These are phyloP conservation scores for Amphipyra tragopoginis DNA, from an alignment of 2,888 invertebrate genomes.

Conservation along the genomic window DNA sequence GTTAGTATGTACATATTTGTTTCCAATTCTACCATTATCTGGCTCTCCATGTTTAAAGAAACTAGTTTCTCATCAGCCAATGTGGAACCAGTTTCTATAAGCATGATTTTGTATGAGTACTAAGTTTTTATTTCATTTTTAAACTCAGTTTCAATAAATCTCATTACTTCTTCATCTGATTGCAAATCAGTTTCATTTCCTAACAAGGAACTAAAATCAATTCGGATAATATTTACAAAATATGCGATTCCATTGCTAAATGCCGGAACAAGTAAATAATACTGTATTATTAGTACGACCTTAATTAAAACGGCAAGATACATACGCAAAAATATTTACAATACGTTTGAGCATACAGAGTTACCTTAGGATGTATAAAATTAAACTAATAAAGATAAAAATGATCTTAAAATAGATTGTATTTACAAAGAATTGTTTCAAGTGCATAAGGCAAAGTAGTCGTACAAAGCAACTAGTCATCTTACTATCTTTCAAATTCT, in stretches of 20 bases:
- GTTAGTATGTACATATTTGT: conserved; percentile 3
- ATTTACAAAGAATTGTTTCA: conserved; percentile 57
- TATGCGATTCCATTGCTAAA: conserved; percentile 47
- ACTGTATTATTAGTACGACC: conserved; percentile 71
- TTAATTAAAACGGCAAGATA: conserved; percentile 74
- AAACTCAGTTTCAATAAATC: background rate
- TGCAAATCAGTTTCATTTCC: conserved; percentile 19
- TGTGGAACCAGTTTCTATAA: too few species aligned
- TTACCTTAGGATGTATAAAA: conserved; percentile 38
- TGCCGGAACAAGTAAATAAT: conserved; percentile 68
- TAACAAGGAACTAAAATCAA: conserved; percentile 52
- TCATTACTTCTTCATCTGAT: conserved; percentile 1
- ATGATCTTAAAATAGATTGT: conserved; percentile 49
- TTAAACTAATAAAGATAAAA: conserved; percentile 46
- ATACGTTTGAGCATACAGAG: conserved; percentile 57
- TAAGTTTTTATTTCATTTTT: background rate
- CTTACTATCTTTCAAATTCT: conserved; percentile 12
- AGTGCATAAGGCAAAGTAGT: conserved; percentile 56
- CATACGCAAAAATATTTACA: conserved; percentile 72
- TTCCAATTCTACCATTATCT: too few species aligned
- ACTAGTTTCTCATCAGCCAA: too few species aligned
- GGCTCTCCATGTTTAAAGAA: too few species aligned
- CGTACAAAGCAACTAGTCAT: conserved; percentile 19
- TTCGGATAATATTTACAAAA: conserved; percentile 58
- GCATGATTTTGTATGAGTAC: background rate